Evolutionary conservation across 2,888 invertebrate species (phyloP).

Genomic region (Hypselothyrea guttata): DNA sequence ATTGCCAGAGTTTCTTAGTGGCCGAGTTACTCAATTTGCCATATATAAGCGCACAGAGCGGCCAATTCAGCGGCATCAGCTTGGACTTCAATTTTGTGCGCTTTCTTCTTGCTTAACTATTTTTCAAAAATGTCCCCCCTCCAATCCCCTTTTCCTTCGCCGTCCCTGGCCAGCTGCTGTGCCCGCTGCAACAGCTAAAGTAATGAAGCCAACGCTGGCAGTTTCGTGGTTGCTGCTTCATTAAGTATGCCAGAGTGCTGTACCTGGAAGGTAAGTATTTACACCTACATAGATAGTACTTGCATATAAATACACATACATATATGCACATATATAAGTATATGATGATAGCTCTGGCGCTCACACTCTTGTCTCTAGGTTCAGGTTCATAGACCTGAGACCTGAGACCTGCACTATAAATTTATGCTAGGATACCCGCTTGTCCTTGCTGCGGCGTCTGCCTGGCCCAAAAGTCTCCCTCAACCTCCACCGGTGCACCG

Average conservation of each 20-base stretch:
- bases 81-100: slow-evolving; percentile 26
- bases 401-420: slow-evolving; percentile 70
- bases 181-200: too few relatives aligned
- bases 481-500: slow-evolving; percentile 15
- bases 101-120: slow-evolving; percentile 65
- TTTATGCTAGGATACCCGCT: slow-evolving; percentile 73
- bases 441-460: slow-evolving; percentile 70
- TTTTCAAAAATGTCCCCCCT: slow-evolving; percentile 51
- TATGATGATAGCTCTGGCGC: slow-evolving; percentile 7
- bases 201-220: slow-evolving; percentile 72
- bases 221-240: slow-evolving; percentile 78
- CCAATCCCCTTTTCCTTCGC: too few relatives aligned
- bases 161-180: too few relatives aligned
- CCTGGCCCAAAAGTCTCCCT: slow-evolving; percentile 34
- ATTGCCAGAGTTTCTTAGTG: slow-evolving; percentile 68
- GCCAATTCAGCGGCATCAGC: slow-evolving; percentile 33
- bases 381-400: slow-evolving; percentile 72
- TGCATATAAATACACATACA: slow-evolving; percentile 1
- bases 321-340: slow-evolving; percentile 7
- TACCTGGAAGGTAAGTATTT: slow-evolving; percentile 46
- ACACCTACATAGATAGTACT: slow-evolving; percentile 22
- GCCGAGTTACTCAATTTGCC: slow-evolving; percentile 76
- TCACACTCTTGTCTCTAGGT: slow-evolving; percentile 1
- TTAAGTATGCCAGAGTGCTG: slow-evolving; percentile 66
- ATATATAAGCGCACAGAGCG: slow-evolving; percentile 58